Conservation (phyloP, 2,113 vertebrate genomes). For the Regulus satrapa region DNA sequence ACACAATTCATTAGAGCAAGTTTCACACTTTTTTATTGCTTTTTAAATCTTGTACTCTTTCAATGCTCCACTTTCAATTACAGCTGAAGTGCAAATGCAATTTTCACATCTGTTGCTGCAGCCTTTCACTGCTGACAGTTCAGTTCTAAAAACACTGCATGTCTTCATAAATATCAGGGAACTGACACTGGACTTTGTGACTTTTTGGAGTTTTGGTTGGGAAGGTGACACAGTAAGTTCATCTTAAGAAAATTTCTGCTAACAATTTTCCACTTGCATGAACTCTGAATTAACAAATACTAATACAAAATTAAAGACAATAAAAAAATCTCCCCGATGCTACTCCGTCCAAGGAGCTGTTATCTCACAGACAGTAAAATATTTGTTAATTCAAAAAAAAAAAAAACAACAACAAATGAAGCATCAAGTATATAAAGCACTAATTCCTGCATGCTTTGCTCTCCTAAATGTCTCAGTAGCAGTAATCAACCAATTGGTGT, state of each 20-base stretch:
- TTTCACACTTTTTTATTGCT: not conserved
- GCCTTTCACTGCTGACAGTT: not conserved
- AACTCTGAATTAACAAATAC: not conserved
- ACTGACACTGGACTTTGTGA: not conserved
- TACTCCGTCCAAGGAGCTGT: not conserved
- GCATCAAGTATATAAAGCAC: not conserved
- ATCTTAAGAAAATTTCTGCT: not conserved
- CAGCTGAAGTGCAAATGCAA: not conserved
- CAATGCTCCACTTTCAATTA: not conserved
- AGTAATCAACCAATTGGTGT: not conserved
- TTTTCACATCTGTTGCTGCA: not conserved
- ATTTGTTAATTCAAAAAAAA: not conserved
- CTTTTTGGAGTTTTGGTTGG: not conserved
- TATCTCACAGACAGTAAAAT: not conserved
- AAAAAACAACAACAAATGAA: not conserved
- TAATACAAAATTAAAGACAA: not conserved
- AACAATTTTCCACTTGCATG: not conserved
- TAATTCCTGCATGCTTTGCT: not conserved
- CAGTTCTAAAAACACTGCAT: not conserved
- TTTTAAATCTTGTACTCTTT: not conserved
- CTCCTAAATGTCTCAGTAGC: not conserved
- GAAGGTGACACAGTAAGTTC: not conserved
- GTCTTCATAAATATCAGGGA: not conserved
- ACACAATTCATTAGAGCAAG: not conserved
- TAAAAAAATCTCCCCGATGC: not conserved